These are phyloP conservation scores for Montipora cactus DNA, from an alignment of 64 coral and sea anemone species.

Conservation along the genomic window DNA sequence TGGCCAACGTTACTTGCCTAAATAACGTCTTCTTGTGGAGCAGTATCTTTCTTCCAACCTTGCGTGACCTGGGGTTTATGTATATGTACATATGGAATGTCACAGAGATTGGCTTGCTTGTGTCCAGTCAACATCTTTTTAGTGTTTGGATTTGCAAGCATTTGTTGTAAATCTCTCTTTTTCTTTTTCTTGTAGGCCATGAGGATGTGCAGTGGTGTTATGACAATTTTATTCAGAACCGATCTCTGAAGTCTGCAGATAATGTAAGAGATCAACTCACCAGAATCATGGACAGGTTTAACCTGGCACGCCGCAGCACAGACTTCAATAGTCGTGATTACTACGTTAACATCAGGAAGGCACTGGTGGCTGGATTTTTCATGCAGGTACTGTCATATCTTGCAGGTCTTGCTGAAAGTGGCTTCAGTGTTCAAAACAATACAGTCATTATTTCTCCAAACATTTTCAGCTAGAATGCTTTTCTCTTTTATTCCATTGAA, in stretches of 20 bases:
- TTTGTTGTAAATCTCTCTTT: neutral
- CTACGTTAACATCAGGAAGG: slow-evolving; percentile 98
- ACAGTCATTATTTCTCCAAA: no score
- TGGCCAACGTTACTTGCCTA: no score
- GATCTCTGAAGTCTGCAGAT: slow-evolving; percentile 97
- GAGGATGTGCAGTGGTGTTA: slow-evolving; percentile 99
- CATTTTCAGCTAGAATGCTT: no score
- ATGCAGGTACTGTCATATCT: slow-evolving; percentile 92
- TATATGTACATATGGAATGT: no score
- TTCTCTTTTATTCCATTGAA: no score
- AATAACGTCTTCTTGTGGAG: no score
- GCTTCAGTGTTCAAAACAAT: neutral
- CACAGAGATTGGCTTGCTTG: no score
- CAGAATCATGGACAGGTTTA: slow-evolving; percentile 98
- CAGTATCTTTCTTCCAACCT: no score
- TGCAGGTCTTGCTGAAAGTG: slow-evolving; percentile 13
- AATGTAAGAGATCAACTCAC: slow-evolving; percentile 91
- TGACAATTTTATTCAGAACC: slow-evolving; percentile 95
- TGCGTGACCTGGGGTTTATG: no score
- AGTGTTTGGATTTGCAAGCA: no score
- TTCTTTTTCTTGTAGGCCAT: slow-evolving; percentile 73
- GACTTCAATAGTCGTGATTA: slow-evolving; percentile 99
- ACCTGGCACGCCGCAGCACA: slow-evolving; percentile 88
- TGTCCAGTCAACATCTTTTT: no score
- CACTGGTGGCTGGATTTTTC: slow-evolving; percentile 96